Conservation (phyloP, 2,797 vertebrate species). For the Epinephelus coioides region DNA sequence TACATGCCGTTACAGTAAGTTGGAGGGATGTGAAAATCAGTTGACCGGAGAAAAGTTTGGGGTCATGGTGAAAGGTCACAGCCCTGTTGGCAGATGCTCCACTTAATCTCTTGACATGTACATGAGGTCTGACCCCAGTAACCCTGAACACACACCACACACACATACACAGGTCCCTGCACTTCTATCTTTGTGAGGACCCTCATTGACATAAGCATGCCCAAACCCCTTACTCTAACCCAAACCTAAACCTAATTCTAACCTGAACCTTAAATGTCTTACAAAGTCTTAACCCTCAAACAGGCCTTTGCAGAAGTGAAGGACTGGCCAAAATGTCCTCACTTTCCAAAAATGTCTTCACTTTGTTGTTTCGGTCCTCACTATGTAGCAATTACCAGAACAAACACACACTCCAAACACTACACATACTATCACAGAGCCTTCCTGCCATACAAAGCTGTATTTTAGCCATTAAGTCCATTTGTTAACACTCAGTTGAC, state of each 20-base stretch:
- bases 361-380: no score
- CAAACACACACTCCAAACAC: not conserved
- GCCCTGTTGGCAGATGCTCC: conserved; percentile 7
- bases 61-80: conserved; percentile 19
- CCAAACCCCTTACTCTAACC: no score
- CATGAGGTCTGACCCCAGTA: not conserved
- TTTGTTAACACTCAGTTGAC: not conserved
- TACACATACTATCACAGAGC: not conserved
- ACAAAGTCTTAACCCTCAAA: no score
- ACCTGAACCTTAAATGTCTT: no score
- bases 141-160: not conserved
- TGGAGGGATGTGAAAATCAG: not conserved
- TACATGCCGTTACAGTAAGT: not conserved
- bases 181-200: no score
- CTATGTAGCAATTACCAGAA: no score
- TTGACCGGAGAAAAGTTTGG: not conserved
- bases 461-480: not conserved
- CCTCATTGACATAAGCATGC: no score
- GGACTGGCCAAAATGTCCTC: no score
- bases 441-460: not conserved
- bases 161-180: not conserved
- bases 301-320: no score
- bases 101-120: conserved; percentile 19
- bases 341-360: no score
- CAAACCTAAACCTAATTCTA: no score